A percentile compares a stretch with the other conserved stretches of the same genome.
Conservation (phyloP, 2,797 vertebrate genomes). For the Oreonectes daqikongensis region DNA sequence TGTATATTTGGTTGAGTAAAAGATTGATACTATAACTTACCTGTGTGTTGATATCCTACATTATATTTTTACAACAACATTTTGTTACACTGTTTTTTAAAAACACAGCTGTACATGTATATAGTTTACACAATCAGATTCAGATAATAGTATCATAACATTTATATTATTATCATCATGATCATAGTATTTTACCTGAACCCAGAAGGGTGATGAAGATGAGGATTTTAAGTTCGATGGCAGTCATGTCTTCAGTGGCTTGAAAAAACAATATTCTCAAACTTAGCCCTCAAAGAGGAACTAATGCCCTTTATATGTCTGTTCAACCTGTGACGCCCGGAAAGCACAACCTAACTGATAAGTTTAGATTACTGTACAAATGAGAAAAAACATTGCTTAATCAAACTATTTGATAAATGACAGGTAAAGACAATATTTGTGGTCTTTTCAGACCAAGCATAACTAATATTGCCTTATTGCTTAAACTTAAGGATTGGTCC, state of each 20-base stretch:
- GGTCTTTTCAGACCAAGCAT: background rate
- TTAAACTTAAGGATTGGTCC: background rate
- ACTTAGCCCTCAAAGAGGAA: conserved; percentile 30
- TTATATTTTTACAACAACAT: too few species aligned
- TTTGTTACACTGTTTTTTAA: too few species aligned
- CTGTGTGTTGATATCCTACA: too few species aligned
- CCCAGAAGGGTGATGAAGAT: conserved; percentile 39
- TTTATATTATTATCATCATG: background rate
- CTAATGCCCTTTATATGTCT: background rate
- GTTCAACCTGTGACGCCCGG: background rate
- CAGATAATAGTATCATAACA: background rate
- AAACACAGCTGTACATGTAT: too few species aligned
- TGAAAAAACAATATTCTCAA: background rate
- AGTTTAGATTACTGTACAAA: background rate
- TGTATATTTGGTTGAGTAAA: too few species aligned
- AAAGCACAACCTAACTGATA: conserved; percentile 6
- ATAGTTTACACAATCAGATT: background rate
- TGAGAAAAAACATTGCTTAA: conserved; percentile 8
- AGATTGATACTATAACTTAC: too few species aligned
- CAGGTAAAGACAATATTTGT: background rate
- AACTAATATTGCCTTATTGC: background rate
- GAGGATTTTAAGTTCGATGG: conserved; percentile 26
- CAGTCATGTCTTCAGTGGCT: conserved; percentile 41
- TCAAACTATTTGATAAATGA: background rate
- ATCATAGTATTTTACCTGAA: conserved; percentile 29